Percentiles rank a stretch among this genome's conserved stretches.
Conservation (phyloP, 2,797 vertebrate genomes). For the Varecia variegata region DNA sequence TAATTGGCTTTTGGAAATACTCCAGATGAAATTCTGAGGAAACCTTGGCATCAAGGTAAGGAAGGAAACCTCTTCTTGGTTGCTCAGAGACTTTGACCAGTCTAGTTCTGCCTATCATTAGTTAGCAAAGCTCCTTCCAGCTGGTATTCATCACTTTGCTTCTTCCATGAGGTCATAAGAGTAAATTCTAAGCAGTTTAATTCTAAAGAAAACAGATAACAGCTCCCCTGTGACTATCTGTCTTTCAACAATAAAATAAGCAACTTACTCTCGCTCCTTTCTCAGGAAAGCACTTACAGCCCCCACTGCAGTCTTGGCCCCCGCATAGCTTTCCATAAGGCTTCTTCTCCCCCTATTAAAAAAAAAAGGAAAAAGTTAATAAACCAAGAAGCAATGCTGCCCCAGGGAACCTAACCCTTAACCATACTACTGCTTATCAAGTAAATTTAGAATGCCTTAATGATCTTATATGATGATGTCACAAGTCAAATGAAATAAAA, state of each 20-base stretch:
- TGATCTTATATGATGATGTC: constrained; percentile 28
- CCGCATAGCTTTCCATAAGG: constrained; percentile 86
- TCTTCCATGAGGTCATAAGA: constrained; percentile 67
- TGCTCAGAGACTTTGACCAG: constrained; percentile 18
- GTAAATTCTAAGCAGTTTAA: constrained; percentile 61
- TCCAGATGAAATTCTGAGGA: constrained; percentile 40
- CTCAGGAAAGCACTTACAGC: constrained; percentile 91
- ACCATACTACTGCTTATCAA: constrained; percentile 20
- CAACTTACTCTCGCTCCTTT: constrained; percentile 93
- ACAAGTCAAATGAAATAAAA: constrained; percentile 32
- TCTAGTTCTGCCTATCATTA: constrained; percentile 49
- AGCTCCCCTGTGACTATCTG: constrained; percentile 52
- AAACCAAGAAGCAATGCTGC: constrained; percentile 12
- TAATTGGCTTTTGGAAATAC: constrained; percentile 52
- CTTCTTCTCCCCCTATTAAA: constrained; percentile 87
- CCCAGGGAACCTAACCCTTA: not conserved
- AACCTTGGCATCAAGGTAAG: constrained; percentile 27
- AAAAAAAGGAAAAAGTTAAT: not conserved
- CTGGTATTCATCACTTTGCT: constrained; percentile 73
- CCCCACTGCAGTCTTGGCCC: constrained; percentile 90
- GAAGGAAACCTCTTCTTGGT: constrained; percentile 23
- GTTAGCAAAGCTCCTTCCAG: constrained; percentile 56
- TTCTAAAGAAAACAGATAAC: constrained; percentile 70
- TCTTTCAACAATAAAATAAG: constrained; percentile 49
- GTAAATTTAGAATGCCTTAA: not conserved